Evolutionary conservation across 2,113 vertebrate species (phyloP), one percentile per base, ranked within the genome.

Genomic region (Platichthys flesus): DNA sequence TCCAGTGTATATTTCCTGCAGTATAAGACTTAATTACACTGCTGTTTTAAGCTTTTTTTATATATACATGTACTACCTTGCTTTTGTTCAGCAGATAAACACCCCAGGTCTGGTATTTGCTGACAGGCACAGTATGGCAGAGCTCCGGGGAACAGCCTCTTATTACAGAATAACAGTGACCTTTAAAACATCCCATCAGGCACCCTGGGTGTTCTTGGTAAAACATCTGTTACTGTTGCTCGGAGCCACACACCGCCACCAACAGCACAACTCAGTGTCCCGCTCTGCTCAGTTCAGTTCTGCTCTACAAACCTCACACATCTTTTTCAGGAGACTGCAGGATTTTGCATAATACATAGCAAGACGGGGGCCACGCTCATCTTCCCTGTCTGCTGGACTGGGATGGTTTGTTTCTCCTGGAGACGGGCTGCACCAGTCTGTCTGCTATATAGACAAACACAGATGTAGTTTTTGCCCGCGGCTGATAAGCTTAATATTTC

Each of bases 171-270:
- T 64, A 90, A 86, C 84, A 67, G 69, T 87, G 91, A 90, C 89
- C 91, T 90, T 89, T 92, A 79, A 84, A 90, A 23, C 55, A 70
- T 88, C 87, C 79, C 89, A 84, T 85, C 82, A 83, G 79, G 80
- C 83, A 37, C 75, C 51, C 67, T 62, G 79, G 74, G 80, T 85
- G 87, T 91, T 85, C 85, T 76, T 73, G 77, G 65, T 75, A 56
- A 85, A 92, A 84, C 91, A 91, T 89, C 84, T 92, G 91, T 84
- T 89, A 81, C 60, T 65, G 75, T 62, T 67, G 71, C 81, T 81
- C 28, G 56, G 20, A 87, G 80, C 83, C 74, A 56, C 78, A 71
- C 52, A 28, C 18, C 26, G 16, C 63, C 71, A 75, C 49, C 70
- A 54, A 45, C 71, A 42, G 23, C 58, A 69, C 70, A 60, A 52